Evolutionary conservation across 2,888 invertebrate species (phyloP).

Genomic region (Eristalis arbustorum): DNA sequence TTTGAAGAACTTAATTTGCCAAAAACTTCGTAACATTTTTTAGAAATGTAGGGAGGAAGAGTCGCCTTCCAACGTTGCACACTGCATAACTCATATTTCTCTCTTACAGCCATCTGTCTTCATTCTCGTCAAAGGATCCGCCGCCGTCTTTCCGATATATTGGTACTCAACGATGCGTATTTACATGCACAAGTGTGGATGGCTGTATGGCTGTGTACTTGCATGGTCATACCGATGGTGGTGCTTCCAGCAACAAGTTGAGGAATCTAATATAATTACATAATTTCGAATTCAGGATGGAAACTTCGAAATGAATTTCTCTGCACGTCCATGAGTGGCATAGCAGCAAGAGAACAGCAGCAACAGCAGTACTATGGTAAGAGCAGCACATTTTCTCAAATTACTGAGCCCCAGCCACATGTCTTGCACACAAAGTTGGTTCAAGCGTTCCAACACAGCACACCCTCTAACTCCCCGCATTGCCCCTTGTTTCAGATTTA

Average conservation of each 20-base stretch:
- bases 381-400: constrained; percentile 51
- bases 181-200: neutral
- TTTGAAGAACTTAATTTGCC: constrained; percentile 49
- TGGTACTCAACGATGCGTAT: neutral
- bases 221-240: neutral
- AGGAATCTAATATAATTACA: constrained; percentile 66
- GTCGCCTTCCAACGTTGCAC: neutral
- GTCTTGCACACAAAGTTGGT: constrained; percentile 55
- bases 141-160: constrained; percentile 14
- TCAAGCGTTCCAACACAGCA: constrained; percentile 19
- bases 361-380: constrained; percentile 24
- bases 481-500: constrained; percentile 22
- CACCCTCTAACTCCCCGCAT: neutral
- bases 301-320: constrained; percentile 64
- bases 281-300: constrained; percentile 67
- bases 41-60: neutral
- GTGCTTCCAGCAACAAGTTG: constrained; percentile 63
- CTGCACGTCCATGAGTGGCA: constrained; percentile 43
- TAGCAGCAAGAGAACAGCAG: neutral
- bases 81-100: constrained; percentile 37
- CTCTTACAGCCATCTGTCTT: neutral
- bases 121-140: constrained; percentile 38
- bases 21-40: constrained; percentile 48
- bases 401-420: constrained; percentile 61
- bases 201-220: neutral